These are phyloP conservation scores for Mustelus asterias DNA, from an alignment of 2,113 vertebrate genomes.

Conservation along the genomic window DNA sequence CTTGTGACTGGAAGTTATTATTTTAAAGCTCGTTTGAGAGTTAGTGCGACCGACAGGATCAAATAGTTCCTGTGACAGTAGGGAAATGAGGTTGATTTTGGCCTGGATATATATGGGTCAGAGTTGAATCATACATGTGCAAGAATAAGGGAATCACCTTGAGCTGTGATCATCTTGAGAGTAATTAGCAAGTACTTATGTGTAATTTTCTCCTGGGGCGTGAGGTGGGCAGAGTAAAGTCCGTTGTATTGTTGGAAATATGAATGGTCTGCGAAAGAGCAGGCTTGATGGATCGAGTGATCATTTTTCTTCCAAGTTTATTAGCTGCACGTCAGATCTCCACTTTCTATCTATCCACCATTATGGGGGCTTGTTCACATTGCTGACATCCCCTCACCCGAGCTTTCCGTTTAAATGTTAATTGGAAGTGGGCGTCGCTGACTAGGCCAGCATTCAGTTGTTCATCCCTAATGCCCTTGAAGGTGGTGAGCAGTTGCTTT, in stretches of 20 bases:
- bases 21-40: neutral
- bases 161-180: neutral
- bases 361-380: neutral
- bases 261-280: neutral
- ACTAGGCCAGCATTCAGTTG: too few species aligned
- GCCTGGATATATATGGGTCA: neutral
- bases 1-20: neutral
- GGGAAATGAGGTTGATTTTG: neutral
- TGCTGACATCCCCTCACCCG: neutral
- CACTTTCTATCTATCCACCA: neutral
- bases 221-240: neutral
- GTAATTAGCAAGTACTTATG: neutral
- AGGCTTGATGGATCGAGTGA: neutral
- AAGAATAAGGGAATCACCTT: too few species aligned
- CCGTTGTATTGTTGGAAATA: neutral
- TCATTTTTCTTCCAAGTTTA: neutral
- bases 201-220: neutral
- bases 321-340: neutral
- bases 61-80: neutral
- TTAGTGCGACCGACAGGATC: neutral
- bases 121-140: neutral
- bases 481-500: too few species aligned
- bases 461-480: too few species aligned
- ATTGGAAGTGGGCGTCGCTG: too few species aligned
- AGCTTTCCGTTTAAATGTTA: neutral